phyloP scores from a whole-genome alignment of 2,113 vertebrate species.

The Noturus placidus region DNA sequence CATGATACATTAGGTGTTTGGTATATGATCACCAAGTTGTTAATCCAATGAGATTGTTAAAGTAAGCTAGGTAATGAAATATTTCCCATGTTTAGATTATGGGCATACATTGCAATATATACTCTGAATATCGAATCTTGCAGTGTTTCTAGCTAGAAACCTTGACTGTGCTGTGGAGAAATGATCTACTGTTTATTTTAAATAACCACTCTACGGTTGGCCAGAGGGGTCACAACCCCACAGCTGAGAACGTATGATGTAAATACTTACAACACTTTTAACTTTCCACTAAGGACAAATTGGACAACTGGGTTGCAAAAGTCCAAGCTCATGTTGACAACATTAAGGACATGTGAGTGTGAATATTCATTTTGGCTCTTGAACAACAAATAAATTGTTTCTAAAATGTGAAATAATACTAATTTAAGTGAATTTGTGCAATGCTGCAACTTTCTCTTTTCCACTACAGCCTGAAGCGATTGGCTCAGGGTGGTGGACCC shows the following conservation, averaged over 20 bases:
- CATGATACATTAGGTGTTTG: not conserved
- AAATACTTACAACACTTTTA: constrained; percentile 5
- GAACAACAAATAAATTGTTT: not conserved
- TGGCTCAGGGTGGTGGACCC: constrained; percentile 69
- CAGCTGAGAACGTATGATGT: not conserved
- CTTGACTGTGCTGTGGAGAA: not conserved
- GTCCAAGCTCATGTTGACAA: constrained; percentile 76
- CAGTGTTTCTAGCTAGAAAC: not conserved
- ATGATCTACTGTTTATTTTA: not conserved
- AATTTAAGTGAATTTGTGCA: not conserved
- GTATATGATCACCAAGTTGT: not conserved
- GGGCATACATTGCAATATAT: not conserved
- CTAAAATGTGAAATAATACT: not conserved
- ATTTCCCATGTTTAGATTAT: not conserved
- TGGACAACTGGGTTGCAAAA: constrained; percentile 73
- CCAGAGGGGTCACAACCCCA: not conserved
- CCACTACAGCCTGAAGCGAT: constrained; percentile 64
- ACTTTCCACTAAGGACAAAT: constrained; percentile 74
- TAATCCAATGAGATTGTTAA: not conserved
- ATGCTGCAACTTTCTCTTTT: constrained; percentile 6
- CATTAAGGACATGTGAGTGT: constrained; percentile 83
- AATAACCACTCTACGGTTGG: not conserved
- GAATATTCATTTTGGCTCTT: constrained; percentile 36
- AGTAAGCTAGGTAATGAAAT: not conserved
- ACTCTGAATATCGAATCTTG: not conserved